phyloP scores from a whole-genome alignment of 2,113 vertebrate genomes.

The Brachionichthys hirsutus region DNA sequence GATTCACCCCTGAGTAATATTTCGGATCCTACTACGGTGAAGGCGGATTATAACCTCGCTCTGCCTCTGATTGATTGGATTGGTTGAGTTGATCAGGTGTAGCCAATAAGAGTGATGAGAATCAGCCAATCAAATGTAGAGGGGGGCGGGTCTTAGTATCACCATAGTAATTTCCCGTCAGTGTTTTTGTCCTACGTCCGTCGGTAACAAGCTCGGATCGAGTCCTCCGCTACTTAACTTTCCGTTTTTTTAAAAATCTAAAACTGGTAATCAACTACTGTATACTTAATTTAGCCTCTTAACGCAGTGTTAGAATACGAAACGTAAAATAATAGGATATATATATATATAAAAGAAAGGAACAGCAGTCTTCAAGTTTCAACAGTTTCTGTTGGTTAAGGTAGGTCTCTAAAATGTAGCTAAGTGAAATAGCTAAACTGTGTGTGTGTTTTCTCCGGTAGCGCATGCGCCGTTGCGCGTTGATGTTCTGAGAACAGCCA shows the following conservation, averaged over 20 bases:
- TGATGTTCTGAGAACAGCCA: not conserved
- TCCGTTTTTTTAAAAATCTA: conserved; percentile 14
- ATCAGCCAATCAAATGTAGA: no score
- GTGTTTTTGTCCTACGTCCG: conserved; percentile 7
- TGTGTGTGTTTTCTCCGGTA: no score
- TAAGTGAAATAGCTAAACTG: not conserved
- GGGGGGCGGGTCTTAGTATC: no score
- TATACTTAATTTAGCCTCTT: not conserved
- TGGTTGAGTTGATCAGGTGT: no score
- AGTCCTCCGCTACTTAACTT: not conserved
- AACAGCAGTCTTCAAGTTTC: no score
- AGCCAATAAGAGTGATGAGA: no score
- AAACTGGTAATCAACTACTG: conserved; percentile 57
- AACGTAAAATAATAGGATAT: not conserved
- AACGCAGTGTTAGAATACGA: not conserved
- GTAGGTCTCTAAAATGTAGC: conserved; percentile 43
- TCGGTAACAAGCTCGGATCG: conserved; percentile 23
- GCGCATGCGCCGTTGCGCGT: no score
- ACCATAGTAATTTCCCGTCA: no score
- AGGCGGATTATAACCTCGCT: no score
- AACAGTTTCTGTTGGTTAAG: not conserved
- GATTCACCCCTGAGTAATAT: no score
- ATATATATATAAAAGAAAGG: not conserved
- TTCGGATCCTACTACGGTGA: no score
- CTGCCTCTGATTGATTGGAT: no score